Conservation (phyloP, 2,113 vertebrate species). For the Oxygymnocypris stewartii region DNA sequence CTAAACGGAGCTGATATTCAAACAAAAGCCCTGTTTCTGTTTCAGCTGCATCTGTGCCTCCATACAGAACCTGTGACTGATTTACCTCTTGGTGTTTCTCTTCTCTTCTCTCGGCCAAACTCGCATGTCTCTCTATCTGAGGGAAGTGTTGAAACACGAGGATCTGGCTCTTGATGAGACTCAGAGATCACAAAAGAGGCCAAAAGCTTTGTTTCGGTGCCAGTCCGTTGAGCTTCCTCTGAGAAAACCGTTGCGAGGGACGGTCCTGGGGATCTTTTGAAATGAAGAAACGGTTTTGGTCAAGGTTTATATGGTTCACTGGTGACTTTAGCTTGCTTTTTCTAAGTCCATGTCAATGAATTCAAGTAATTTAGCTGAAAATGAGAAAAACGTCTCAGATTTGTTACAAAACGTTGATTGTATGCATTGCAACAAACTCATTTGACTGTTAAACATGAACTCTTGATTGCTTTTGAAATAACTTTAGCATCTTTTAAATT, state of each 20-base stretch:
- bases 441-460: neutral
- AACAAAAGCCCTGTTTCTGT: slow-evolving; percentile 63
- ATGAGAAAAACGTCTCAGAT: neutral
- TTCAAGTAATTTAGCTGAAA: neutral
- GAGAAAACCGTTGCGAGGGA: neutral
- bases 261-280: neutral
- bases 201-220: neutral
- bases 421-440: neutral
- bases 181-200: neutral
- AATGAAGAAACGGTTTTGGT: neutral
- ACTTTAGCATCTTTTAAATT: no score
- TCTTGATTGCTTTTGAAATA: neutral
- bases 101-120: slow-evolving; percentile 48
- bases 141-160: slow-evolving; percentile 56
- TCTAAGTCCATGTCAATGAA: neutral
- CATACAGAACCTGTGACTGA: slow-evolving; percentile 61
- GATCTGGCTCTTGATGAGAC: neutral
- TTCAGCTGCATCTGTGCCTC: slow-evolving; percentile 67
- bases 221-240: neutral
- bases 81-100: slow-evolving; percentile 59
- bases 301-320: neutral
- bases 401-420: neutral
- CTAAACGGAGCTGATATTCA: slow-evolving; percentile 52
- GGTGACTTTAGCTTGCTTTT: neutral
- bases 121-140: slow-evolving; percentile 59